These are phyloP conservation scores for Lynx canadensis DNA, from an alignment of 2,113 vertebrate species.

Conservation along the genomic window DNA sequence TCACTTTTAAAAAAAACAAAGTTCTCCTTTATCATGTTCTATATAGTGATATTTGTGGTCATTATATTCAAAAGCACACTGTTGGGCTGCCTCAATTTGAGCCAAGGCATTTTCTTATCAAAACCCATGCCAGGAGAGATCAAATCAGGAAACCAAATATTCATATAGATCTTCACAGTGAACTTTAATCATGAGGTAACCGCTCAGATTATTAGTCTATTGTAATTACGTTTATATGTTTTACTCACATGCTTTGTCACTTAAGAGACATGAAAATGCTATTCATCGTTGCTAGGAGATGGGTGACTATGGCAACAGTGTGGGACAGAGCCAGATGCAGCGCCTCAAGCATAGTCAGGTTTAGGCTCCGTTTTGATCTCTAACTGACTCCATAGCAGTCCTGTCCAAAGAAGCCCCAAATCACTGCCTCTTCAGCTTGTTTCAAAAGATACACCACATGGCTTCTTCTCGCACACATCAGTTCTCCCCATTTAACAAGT, in stretches of 20 bases:
- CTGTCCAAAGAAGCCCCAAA: background rate
- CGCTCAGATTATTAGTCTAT: slow-evolving; percentile 35
- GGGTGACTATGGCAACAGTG: slow-evolving; percentile 79
- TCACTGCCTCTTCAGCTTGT: slow-evolving; percentile 41
- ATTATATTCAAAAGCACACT: background rate
- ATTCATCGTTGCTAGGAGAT: slow-evolving; percentile 80
- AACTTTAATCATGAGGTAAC: background rate
- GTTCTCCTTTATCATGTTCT: background rate
- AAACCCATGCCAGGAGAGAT: background rate
- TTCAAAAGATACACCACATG: slow-evolving; percentile 63
- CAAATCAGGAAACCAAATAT: background rate
- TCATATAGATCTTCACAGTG: background rate
- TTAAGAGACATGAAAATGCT: slow-evolving; percentile 60
- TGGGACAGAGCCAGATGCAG: slow-evolving; percentile 69
- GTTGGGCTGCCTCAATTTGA: background rate
- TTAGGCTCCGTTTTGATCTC: slow-evolving; percentile 68
- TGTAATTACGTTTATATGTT: slow-evolving; percentile 43
- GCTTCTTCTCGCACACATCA: slow-evolving; percentile 12
- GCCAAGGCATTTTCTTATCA: slow-evolving; percentile 20
- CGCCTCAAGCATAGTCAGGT: slow-evolving; percentile 38
- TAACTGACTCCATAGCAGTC: slow-evolving; percentile 49
- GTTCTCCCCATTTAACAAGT: slow-evolving; percentile 64
- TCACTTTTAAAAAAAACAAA: slow-evolving; percentile 43
- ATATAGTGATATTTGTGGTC: background rate
- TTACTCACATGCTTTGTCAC: slow-evolving; percentile 49